phyloP scores from a whole-genome alignment of 2,113 vertebrate species.

The Platycercus adscitus region DNA sequence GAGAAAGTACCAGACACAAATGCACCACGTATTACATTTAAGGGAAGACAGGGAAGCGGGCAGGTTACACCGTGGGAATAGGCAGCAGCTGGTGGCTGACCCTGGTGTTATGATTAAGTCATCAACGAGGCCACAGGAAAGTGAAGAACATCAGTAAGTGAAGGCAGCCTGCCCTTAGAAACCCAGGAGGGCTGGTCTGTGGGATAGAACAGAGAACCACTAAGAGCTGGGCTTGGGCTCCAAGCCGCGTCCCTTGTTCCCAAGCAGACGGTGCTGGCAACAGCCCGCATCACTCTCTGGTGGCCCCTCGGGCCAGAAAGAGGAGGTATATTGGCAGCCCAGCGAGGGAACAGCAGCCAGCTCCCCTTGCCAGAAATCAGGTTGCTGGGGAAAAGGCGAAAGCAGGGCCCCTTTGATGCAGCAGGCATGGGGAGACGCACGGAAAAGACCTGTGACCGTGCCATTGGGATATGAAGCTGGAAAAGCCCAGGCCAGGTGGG shows the following conservation, averaged over 20 bases:
- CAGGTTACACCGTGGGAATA: slow-evolving; percentile 69
- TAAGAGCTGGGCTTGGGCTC: neutral
- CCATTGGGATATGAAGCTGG: rapidly evolving
- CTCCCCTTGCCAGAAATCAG: neutral
- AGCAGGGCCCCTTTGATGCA: neutral
- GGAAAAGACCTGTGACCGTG: neutral
- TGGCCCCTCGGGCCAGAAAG: neutral
- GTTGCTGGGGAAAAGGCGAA: neutral
- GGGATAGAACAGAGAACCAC: neutral
- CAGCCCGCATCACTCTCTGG: neutral
- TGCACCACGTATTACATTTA: slow-evolving; percentile 22
- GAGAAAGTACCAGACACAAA: slow-evolving; percentile 61
- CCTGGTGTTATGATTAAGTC: neutral
- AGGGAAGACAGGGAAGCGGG: neutral
- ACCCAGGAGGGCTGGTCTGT: neutral
- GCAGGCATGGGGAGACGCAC: rapidly evolving
- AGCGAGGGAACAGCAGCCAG: neutral
- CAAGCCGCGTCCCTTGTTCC: neutral
- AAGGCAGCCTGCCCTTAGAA: neutral
- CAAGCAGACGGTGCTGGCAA: slow-evolving; percentile 19
- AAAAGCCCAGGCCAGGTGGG: neutral
- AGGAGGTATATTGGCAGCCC: slow-evolving; percentile 30
- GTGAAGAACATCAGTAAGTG: neutral
- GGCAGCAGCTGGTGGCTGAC: slow-evolving; percentile 50
- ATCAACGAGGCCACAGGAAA: slow-evolving; percentile 3